These are phyloP conservation scores for Strigops habroptila DNA, from an alignment of 2,113 vertebrate genomes.

Conservation along the genomic window DNA sequence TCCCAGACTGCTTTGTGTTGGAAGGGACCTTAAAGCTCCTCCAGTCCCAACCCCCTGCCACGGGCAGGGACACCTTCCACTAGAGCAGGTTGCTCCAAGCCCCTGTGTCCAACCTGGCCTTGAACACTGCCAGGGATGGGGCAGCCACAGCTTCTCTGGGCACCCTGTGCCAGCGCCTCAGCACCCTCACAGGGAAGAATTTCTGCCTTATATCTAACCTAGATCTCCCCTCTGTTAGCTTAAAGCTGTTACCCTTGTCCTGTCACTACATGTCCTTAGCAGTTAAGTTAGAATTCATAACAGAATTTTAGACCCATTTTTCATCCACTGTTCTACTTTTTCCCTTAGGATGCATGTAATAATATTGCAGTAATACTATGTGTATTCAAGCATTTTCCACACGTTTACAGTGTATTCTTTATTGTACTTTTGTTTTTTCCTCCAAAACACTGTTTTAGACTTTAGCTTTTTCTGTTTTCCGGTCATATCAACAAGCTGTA, in stretches of 20 bases:
- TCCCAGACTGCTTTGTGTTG: neutral
- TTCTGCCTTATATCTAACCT: neutral
- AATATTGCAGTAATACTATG: neutral
- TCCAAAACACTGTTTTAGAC: neutral
- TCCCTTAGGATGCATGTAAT: neutral
- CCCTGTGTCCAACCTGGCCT: neutral
- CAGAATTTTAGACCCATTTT: neutral
- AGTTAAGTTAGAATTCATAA: neutral
- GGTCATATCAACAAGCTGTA: neutral
- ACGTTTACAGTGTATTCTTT: neutral
- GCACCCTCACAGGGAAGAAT: neutral
- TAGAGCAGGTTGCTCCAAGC: neutral
- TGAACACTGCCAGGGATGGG: neutral
- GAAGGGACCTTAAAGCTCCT: neutral
- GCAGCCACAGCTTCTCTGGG: neutral
- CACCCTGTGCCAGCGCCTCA: neutral
- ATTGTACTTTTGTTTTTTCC: neutral
- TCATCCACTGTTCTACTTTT: neutral
- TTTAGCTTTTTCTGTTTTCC: neutral
- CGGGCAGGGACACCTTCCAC: neutral
- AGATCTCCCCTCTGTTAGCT: neutral
- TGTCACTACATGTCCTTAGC: neutral
- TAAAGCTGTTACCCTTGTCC: neutral
- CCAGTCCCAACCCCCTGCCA: neutral
- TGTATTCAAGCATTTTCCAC: neutral